Evolutionary conservation across 2,888 invertebrate genomes (phyloP).

Genomic region (Polymixis lichenea): DNA sequence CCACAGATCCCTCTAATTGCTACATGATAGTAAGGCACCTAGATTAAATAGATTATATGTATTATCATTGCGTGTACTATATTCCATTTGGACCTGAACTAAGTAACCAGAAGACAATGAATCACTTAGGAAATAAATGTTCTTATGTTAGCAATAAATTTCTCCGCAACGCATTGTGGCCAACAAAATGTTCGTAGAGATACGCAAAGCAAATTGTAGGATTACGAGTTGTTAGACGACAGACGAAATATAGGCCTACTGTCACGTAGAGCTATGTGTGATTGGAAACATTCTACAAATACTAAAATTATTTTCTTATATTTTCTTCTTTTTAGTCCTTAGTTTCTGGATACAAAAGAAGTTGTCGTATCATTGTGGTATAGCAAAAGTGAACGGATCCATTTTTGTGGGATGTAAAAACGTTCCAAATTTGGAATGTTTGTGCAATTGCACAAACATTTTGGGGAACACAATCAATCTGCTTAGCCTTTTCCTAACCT

Average conservation of each 20-base stretch:
- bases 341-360: too few relatives aligned
- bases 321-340: too few relatives aligned
- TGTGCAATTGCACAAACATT: neutral
- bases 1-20: conserved; percentile 34
- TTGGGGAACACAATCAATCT: neutral
- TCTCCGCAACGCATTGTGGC: conserved; percentile 36
- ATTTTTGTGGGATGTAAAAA: neutral
- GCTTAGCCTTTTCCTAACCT: too few relatives aligned
- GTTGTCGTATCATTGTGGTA: too few relatives aligned
- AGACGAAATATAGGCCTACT: conserved; percentile 21
- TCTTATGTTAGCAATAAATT: conserved; percentile 52
- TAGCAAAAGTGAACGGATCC: too few relatives aligned
- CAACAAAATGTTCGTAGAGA: conserved; percentile 47
- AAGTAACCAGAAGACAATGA: conserved; percentile 47
- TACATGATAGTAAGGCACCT: conserved; percentile 10
- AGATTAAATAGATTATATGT: conserved; percentile 24
- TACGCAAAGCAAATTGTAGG: conserved; percentile 49
- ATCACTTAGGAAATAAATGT: conserved; percentile 59
- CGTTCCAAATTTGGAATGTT: too few relatives aligned
- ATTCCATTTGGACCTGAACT: conserved; percentile 28
- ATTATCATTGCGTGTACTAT: conserved; percentile 21
- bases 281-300: conserved; percentile 40
- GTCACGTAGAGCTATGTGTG: conserved; percentile 9
- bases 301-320: neutral
- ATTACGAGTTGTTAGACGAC: conserved; percentile 37